Conservation (phyloP, 2,888 invertebrate genomes). For the Oscheius sp. region DNA sequence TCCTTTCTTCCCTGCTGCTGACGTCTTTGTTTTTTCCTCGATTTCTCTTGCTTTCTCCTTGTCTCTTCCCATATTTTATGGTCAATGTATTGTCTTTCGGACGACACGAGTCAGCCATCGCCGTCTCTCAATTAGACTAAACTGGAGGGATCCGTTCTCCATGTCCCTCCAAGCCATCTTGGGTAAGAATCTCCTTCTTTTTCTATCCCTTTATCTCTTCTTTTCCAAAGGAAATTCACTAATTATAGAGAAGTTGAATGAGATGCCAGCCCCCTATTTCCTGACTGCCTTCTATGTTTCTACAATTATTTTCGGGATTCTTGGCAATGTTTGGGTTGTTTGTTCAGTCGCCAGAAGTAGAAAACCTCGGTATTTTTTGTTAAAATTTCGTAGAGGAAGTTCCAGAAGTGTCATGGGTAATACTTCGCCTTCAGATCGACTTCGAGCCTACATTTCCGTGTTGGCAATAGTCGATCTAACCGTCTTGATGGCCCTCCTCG, state of each 20-base stretch:
- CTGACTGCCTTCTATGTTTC: conserved; percentile 49
- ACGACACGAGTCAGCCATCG: background rate
- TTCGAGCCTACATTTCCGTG: conserved; percentile 65
- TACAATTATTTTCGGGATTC: conserved; percentile 58
- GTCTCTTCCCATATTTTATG: too few relatives aligned
- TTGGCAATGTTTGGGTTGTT: conserved; percentile 68
- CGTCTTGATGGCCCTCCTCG: conserved; percentile 60
- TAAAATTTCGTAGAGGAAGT: background rate
- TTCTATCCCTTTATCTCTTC: background rate
- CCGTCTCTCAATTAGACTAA: background rate
- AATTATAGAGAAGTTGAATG: conserved; percentile 12
- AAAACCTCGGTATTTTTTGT: conserved; percentile 43
- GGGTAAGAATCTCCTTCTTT: conserved; percentile 14
- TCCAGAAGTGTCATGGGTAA: conserved; percentile 44
- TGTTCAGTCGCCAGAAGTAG: conserved; percentile 64
- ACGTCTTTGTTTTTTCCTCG: background rate
- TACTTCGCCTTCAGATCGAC: conserved; percentile 51
- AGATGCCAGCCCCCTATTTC: conserved; percentile 44
- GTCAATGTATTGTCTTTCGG: conserved; percentile 24
- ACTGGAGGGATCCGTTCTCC: background rate
- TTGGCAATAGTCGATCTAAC: conserved; percentile 65
- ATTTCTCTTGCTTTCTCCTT: conserved; percentile 5
- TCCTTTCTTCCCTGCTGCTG: too few relatives aligned
- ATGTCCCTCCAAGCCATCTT: background rate
- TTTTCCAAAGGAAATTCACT: background rate